phyloP scores from a whole-genome alignment of 2,113 vertebrate genomes.

The Perognathus longimembris region DNA sequence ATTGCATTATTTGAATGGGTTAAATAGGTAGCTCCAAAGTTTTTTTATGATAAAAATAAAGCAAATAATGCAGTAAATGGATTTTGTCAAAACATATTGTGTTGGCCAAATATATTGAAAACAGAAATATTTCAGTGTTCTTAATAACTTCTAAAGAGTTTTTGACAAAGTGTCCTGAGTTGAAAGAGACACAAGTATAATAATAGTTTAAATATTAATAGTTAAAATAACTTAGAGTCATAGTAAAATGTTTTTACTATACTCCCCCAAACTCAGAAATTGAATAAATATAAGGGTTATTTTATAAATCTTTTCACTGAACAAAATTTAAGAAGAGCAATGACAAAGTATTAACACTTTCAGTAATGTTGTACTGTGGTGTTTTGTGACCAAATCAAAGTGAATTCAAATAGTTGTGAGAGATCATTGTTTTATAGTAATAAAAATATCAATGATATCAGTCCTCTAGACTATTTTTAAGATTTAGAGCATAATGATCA shows the following conservation, averaged over 20 bases:
- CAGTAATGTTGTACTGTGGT: neutral
- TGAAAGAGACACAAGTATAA: neutral
- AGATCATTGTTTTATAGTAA: neutral
- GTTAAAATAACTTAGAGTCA: neutral
- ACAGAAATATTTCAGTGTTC: neutral
- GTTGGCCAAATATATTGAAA: neutral
- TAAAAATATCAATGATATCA: neutral
- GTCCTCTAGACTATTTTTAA: slow-evolving; percentile 15
- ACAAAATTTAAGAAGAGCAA: slow-evolving; percentile 14
- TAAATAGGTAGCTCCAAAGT: slow-evolving; percentile 15
- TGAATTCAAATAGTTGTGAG: slow-evolving; percentile 22
- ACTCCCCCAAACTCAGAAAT: neutral
- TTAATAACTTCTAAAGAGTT: neutral
- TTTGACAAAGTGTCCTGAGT: slow-evolving; percentile 3
- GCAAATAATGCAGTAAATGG: neutral
- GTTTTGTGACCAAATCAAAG: slow-evolving; percentile 36
- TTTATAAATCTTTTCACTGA: slow-evolving; percentile 41
- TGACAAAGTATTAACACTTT: slow-evolving; percentile 12
- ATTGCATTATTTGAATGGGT: slow-evolving; percentile 21
- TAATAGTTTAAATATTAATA: too few species aligned
- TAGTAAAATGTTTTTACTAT: neutral
- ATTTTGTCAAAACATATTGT: neutral
- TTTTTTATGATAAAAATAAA: slow-evolving; percentile 30
- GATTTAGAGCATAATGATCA: neutral
- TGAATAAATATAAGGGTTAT: slow-evolving; percentile 3